These are phyloP conservation scores for Drosophila novamexicana DNA, from an alignment of 1,140 invertebrate species.

Conservation along the genomic window DNA sequence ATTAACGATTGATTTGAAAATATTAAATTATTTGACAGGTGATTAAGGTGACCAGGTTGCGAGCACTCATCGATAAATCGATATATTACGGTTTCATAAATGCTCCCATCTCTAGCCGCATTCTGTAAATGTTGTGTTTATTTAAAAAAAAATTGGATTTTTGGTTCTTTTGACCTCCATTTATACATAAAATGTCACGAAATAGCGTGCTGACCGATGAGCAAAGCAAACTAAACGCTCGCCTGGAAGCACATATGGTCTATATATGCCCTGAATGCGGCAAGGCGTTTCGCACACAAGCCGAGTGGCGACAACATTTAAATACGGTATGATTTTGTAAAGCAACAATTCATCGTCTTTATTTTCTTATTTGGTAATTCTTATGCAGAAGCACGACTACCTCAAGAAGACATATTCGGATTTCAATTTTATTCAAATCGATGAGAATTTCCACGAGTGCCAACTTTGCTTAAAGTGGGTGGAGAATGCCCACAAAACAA, in stretches of 20 bases:
- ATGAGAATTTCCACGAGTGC: constrained; percentile 74
- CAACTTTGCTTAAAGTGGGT: constrained; percentile 76
- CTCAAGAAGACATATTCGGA: constrained; percentile 64
- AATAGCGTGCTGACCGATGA: constrained; percentile 54
- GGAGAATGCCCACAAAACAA: constrained; percentile 74
- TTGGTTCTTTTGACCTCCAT: neutral
- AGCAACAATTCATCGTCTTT: neutral
- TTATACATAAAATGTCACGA: constrained; percentile 42
- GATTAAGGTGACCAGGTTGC: neutral
- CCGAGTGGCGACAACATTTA: constrained; percentile 74
- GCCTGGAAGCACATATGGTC: constrained; percentile 72
- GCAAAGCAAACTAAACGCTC: constrained; percentile 65
- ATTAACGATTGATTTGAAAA: neutral
- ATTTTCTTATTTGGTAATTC: neutral
- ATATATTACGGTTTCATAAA: neutral
- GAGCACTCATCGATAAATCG: neutral
- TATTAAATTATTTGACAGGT: neutral
- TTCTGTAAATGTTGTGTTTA: neutral
- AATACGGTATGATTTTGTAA: constrained; percentile 45
- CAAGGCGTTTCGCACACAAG: constrained; percentile 70
- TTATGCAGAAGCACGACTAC: constrained; percentile 67
- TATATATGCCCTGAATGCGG: constrained; percentile 81
- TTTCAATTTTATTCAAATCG: constrained; percentile 77
- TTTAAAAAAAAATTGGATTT: neutral
- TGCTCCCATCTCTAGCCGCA: constrained; percentile 12